Base-by-base conservation (phyloP, 2,797 vertebrate species). In the Echeneis naucrates region DNA sequence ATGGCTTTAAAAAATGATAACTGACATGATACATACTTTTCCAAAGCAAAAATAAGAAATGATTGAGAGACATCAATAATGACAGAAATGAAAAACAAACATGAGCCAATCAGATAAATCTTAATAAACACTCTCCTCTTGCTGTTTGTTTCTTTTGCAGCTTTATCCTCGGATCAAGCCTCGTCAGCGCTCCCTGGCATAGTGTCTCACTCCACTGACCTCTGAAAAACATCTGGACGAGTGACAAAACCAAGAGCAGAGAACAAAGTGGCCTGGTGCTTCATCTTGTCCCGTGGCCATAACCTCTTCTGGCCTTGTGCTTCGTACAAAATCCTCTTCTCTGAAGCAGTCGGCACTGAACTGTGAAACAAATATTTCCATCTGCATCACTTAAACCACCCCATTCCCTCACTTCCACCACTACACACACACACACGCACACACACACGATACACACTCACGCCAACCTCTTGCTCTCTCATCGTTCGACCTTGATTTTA, bases 161-260 rank as follows among this genome's bases (percentile, higher is more conserved):
- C 90, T 99, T 56, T 99, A 97, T 78, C 98, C 98, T 24, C 95
- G 98, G 91, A 99, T 99, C 92, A 99, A 99, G 87, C 98, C 97
- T 75, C 95, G 98, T 44, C 98, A 99, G 91, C 95, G 98, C 83
- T 97, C 98, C 48, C 93, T 99, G 54, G 98, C 98, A 53, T 99
- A 95, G 95, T 59, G 65, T 71, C 56, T 70, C 76, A 3, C 66
- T 67, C 51, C 52, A 0, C 51, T 66, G 74, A 76, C 64, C 69
- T 63, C 72, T 51, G 80, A 81, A 77, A 32, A 82, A 68, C 68
- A 77, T 79, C 86, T 85, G 89, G 81, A 92, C 75, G 75, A 48
- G 67, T 75, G 75, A 87, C 68, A 77, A 80, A 84, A 73, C 73
- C 48, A 77, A 81, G 84, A 90, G 80, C 85, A 75, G 71, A 78